A percentile compares a stretch with the other conserved stretches of the same genome.
Evolutionary conservation across 37 sponge, comb jelly and placozoan species (phyloP).

Genomic region (Aphrocallistes beatrix): DNA sequence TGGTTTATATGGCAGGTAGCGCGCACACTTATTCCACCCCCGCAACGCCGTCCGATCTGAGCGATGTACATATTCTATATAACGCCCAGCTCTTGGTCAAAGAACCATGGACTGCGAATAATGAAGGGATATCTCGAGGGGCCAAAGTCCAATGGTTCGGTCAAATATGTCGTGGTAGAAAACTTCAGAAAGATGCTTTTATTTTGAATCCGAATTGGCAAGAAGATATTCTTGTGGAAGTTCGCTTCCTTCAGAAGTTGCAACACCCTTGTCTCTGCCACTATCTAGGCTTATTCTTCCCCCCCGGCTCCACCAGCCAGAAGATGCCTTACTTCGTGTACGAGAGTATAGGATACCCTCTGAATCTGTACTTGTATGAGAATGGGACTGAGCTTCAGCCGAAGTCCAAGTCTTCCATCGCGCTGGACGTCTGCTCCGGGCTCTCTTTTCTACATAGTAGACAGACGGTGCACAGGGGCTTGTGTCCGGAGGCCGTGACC

Average conservation of each 20-base stretch:
- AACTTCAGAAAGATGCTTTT: not conserved
- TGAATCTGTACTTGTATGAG: not conserved
- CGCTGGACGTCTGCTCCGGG: not conserved
- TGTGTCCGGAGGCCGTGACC: not conserved
- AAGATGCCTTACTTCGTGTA: slow-evolving; percentile 16
- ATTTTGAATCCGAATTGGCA: slow-evolving; percentile 7
- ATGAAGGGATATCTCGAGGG: slow-evolving; percentile 16
- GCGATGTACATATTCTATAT: not conserved
- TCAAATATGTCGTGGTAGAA: not conserved
- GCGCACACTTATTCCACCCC: not conserved
- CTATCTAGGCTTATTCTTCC: not conserved
- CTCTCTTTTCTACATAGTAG: slow-evolving; percentile 9
- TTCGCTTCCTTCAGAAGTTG: slow-evolving; percentile 3
- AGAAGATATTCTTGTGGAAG: slow-evolving; percentile 8
- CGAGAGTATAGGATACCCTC: not conserved
- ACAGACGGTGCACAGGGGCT: not conserved
- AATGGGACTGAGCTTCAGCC: not conserved
- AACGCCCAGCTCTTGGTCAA: slow-evolving; percentile 10
- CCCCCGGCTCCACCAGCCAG: not conserved
- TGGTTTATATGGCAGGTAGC: not conserved
- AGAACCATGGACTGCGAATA: slow-evolving; percentile 16
- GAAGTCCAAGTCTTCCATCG: not conserved
- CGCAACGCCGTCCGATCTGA: not conserved
- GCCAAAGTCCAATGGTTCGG: not conserved
- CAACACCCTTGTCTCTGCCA: slow-evolving; percentile 15